A percentile compares a stretch with the other conserved stretches of the same genome.
phyloP scores from a whole-genome alignment of 37 sponge, comb jelly and placozoan genomes.

The Geodia barretti region DNA sequence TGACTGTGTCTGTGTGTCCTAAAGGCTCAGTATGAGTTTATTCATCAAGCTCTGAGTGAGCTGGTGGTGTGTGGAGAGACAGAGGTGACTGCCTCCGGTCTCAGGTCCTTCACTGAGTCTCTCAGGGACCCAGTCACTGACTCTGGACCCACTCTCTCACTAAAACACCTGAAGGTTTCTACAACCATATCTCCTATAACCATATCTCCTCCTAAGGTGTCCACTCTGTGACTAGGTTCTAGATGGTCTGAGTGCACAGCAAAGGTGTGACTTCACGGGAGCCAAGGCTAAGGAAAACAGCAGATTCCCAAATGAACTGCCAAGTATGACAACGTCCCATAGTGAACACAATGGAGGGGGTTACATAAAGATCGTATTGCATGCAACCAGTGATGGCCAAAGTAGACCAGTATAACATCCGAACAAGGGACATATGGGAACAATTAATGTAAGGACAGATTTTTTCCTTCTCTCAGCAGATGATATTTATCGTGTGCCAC shows the following conservation, averaged over 20 bases:
- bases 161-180: background rate
- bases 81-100: background rate
- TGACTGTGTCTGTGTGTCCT: background rate
- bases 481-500: background rate
- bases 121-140: background rate
- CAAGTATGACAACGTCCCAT: background rate
- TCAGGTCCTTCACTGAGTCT: background rate
- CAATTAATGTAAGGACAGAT: too few species aligned
- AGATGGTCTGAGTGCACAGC: background rate
- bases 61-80: constrained; percentile 1
- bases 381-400: too few species aligned
- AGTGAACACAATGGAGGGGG: too few species aligned
- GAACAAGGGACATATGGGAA: too few species aligned
- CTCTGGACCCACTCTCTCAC: background rate
- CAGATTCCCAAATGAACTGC: background rate
- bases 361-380: too few species aligned
- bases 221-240: background rate
- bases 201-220: background rate
- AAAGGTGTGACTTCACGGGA: background rate
- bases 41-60: background rate
- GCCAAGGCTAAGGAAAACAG: background rate
- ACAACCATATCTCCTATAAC: background rate
- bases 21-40: background rate
- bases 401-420: too few species aligned
- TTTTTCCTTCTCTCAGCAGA: constrained; percentile 7